Percentiles rank a stretch among this genome's conserved stretches.
phyloP scores from a whole-genome alignment of 1,140 invertebrate species.

The Drosophila virilis region DNA sequence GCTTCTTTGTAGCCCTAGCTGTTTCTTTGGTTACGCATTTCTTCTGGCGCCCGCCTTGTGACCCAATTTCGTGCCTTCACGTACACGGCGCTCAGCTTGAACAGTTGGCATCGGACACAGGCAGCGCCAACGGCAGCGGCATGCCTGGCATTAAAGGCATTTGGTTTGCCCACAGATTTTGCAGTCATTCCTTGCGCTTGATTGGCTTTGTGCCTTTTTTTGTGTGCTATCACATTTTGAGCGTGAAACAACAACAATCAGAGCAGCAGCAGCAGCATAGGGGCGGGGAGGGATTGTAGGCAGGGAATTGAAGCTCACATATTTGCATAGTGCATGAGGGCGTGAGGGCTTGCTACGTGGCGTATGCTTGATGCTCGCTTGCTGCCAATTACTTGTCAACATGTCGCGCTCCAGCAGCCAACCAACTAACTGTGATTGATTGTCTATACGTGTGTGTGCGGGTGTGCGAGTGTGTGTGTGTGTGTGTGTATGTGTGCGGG shows the following conservation, averaged over 20 bases:
- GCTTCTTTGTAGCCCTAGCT: slow-evolving; percentile 4
- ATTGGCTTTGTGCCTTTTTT: slow-evolving; percentile 68
- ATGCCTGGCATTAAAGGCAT: slow-evolving; percentile 68
- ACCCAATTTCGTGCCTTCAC: slow-evolving; percentile 70
- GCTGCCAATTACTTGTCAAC: slow-evolving; percentile 58
- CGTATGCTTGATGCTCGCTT: slow-evolving; percentile 34
- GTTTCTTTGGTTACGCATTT: slow-evolving; percentile 20
- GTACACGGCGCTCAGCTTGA: slow-evolving; percentile 64
- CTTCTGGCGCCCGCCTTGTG: slow-evolving; percentile 44
- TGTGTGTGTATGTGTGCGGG: too few relatives aligned
- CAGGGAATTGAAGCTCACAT: slow-evolving; percentile 23
- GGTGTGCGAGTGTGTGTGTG: neutral
- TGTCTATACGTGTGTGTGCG: slow-evolving; percentile 31
- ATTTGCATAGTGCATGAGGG: slow-evolving; percentile 67
- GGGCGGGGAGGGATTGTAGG: neutral
- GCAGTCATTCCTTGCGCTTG: slow-evolving; percentile 69
- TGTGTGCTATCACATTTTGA: slow-evolving; percentile 36
- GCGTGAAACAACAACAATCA: slow-evolving; percentile 6
- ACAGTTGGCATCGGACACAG: neutral
- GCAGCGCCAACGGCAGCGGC: slow-evolving; percentile 12
- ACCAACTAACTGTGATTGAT: slow-evolving; percentile 65
- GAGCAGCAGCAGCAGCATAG: slow-evolving; percentile 2
- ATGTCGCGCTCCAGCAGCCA: slow-evolving; percentile 51
- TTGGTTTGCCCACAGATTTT: slow-evolving; percentile 68
- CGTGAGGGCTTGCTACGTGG: slow-evolving; percentile 35